Evolutionary conservation across 1,140 invertebrate genomes (phyloP).

Genomic region (Mizuhopecten yessoensis): DNA sequence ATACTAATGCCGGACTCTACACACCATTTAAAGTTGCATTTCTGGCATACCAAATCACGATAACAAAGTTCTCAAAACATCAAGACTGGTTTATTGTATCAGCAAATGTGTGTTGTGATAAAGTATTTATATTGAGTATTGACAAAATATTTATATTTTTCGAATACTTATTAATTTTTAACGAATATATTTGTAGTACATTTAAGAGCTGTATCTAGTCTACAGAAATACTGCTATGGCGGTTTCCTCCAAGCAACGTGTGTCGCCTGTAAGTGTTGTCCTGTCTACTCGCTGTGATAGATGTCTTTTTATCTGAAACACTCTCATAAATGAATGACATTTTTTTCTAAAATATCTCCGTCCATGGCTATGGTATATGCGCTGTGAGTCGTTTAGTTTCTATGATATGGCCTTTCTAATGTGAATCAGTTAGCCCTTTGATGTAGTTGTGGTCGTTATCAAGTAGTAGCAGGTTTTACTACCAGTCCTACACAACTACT

Average conservation of each 20-base stretch:
- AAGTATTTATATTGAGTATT: too few relatives aligned
- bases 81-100: too few relatives aligned
- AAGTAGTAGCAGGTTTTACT: not conserved
- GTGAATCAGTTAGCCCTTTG: not conserved
- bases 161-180: too few relatives aligned
- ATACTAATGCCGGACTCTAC: too few relatives aligned
- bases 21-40: too few relatives aligned
- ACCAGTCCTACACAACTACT: not conserved
- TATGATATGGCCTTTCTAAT: not conserved
- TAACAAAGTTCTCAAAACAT: too few relatives aligned
- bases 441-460: not conserved
- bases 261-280: not conserved
- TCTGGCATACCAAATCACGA: too few relatives aligned
- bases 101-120: too few relatives aligned
- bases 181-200: too few relatives aligned
- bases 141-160: too few relatives aligned
- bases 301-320: conserved; percentile 20
- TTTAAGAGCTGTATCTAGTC: not conserved
- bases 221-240: not conserved
- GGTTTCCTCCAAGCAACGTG: not conserved
- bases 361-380: not conserved
- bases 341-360: conserved; percentile 17
- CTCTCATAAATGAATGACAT: conserved; percentile 20
- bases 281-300: not conserved
- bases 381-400: not conserved